These are phyloP conservation scores for Ophion costatus DNA, from an alignment of 2,888 invertebrate species.

Conservation along the genomic window DNA sequence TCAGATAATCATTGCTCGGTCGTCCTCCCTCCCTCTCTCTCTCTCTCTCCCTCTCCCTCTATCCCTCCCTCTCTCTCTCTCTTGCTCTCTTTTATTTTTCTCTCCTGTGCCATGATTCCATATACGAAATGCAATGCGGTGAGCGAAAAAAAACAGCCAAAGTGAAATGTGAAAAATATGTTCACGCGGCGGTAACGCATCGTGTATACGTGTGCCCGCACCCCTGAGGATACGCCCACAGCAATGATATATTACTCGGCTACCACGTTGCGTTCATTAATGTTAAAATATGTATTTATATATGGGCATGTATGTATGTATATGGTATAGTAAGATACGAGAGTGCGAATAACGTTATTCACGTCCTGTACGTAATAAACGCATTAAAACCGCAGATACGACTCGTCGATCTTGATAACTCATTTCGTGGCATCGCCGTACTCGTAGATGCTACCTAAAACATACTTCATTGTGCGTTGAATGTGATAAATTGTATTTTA, in stretches of 20 bases:
- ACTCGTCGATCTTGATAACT: conserved; percentile 57
- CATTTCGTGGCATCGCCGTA: conserved; percentile 35
- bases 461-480: background rate
- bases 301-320: background rate
- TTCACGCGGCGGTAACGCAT: conserved; percentile 56
- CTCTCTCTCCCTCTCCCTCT: background rate
- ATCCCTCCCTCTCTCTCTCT: conserved; percentile 1
- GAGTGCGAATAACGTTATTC: conserved; percentile 55
- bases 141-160: conserved; percentile 31
- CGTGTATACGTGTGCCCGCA: conserved; percentile 21
- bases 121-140: conserved; percentile 22
- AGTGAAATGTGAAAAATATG: conserved; percentile 65
- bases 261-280: conserved; percentile 64
- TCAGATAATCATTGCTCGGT: conserved; percentile 70
- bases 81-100: background rate
- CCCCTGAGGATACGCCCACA: conserved; percentile 64
- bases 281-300: conserved; percentile 47
- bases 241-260: conserved; percentile 63
- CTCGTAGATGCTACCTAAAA: conserved; percentile 26
- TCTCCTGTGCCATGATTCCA: background rate
- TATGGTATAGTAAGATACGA: conserved; percentile 13
- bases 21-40: conserved; percentile 4
- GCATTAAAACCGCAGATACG: conserved; percentile 36
- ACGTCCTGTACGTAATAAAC: conserved; percentile 18
- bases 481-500: background rate